phyloP scores from a whole-genome alignment of 2,888 invertebrate genomes.

The Aphrophora alni region DNA sequence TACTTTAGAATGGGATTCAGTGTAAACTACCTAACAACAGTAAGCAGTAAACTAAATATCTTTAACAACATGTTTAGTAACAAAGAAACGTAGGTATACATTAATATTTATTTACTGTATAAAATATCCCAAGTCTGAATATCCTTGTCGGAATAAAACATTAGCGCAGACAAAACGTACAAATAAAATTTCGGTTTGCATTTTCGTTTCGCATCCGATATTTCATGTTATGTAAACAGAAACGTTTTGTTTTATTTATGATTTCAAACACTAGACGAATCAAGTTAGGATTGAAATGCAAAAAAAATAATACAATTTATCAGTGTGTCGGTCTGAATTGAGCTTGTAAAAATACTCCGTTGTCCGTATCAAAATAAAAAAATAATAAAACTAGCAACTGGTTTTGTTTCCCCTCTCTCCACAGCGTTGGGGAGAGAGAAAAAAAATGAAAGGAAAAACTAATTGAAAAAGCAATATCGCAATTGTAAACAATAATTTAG shows the following conservation, averaged over 20 bases:
- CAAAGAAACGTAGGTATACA: too few species aligned
- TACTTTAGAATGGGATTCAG: too few species aligned
- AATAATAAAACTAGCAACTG: not conserved
- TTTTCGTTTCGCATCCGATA: constrained; percentile 19
- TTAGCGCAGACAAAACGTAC: not conserved
- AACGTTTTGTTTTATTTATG: constrained; percentile 35
- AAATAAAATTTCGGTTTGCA: constrained; percentile 18
- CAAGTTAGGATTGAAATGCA: constrained; percentile 27
- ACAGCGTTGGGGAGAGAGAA: not conserved
- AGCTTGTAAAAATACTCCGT: constrained; percentile 20
- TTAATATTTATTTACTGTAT: not conserved
- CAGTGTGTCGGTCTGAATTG: not conserved
- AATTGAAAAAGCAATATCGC: constrained; percentile 46
- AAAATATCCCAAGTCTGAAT: not conserved
- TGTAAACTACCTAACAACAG: too few species aligned
- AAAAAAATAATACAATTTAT: constrained; percentile 33
- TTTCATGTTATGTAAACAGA: constrained; percentile 12
- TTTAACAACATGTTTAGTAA: too few species aligned
- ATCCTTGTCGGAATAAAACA: not conserved
- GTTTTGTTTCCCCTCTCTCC: constrained; percentile 4
- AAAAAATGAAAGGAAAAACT: constrained; percentile 45
- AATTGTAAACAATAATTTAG: constrained; percentile 48
- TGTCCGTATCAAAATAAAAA: constrained; percentile 18
- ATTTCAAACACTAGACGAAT: constrained; percentile 33
- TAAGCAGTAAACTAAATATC: too few species aligned